These are phyloP conservation scores for Lampris megalopsis DNA, from an alignment of 2,113 vertebrate genomes.

Conservation along the genomic window DNA sequence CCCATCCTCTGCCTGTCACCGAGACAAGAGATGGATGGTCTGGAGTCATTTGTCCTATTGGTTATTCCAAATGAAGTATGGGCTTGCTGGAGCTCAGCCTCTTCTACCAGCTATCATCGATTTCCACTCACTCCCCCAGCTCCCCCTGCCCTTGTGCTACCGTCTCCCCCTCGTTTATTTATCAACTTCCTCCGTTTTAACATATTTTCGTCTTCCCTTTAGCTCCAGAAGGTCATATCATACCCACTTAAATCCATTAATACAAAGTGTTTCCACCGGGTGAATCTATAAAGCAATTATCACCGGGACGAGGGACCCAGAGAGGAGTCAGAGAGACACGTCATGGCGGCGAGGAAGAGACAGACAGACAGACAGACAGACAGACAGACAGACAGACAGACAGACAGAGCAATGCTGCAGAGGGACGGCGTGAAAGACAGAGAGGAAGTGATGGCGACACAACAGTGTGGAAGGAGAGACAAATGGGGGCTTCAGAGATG, in stretches of 20 bases:
- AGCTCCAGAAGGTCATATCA: too few relatives aligned
- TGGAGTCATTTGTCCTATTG: conserved; percentile 71
- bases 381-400: conserved; percentile 15
- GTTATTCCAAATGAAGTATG: conserved; percentile 80
- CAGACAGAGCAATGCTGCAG: conserved; percentile 10
- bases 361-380: neutral
- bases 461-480: conserved; percentile 49
- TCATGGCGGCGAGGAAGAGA: neutral
- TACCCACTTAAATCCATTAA: neutral
- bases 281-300: conserved; percentile 46
- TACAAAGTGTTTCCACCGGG: neutral
- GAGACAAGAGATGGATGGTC: conserved; percentile 72
- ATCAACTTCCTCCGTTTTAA: conserved; percentile 44
- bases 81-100: conserved; percentile 69
- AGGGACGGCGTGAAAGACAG: conserved; percentile 65
- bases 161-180: conserved; percentile 34
- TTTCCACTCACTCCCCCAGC: conserved; percentile 74
- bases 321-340: conserved; percentile 4
- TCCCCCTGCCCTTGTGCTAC: conserved; percentile 70
- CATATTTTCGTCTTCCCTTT: conserved; percentile 31
- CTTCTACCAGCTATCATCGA: conserved; percentile 74
- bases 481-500: conserved; percentile 47
- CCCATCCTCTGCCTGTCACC: conserved; percentile 51
- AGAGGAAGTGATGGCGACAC: conserved; percentile 68
- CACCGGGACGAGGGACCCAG: neutral